phyloP scores from a whole-genome alignment of 2,797 vertebrate genomes.

The Oreochromis mossambicus region DNA sequence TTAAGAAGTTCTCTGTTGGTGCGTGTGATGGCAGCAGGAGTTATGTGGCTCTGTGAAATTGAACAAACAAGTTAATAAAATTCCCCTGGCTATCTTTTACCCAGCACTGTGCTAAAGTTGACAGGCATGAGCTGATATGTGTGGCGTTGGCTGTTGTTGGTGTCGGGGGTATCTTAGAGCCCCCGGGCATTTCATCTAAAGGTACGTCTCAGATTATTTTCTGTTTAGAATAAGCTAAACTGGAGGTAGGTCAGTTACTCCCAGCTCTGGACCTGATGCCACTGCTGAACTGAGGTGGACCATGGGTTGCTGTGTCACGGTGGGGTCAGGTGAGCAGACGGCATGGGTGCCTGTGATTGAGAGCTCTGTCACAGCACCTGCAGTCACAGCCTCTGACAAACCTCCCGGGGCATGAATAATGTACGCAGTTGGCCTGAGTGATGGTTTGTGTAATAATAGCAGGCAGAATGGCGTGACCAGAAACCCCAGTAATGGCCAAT shows the following conservation, averaged over 20 bases:
- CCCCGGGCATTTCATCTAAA: constrained; percentile 21
- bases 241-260: not conserved
- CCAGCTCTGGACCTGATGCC: not conserved
- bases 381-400: constrained; percentile 55
- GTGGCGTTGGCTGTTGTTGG: constrained; percentile 51
- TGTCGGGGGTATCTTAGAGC: constrained; percentile 5
- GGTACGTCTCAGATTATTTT: not conserved
- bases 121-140: constrained; percentile 56
- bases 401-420: constrained; percentile 69
- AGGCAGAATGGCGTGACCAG: constrained; percentile 69
- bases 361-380: constrained; percentile 67
- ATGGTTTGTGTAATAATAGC: constrained; percentile 67
- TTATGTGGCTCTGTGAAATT: constrained; percentile 67
- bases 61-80: constrained; percentile 74
- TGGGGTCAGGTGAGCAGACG: constrained; percentile 43
- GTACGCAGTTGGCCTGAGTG: constrained; percentile 62
- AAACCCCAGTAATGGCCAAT: constrained; percentile 49
- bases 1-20: constrained; percentile 2
- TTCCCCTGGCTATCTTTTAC: constrained; percentile 53
- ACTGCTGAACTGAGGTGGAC: constrained; percentile 13
- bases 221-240: constrained; percentile 27
- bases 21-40: constrained; percentile 41
- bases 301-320: not conserved
- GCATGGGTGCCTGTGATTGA: constrained; percentile 64
- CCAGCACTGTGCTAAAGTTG: constrained; percentile 43